Conservation (phyloP, 2,888 invertebrate species). For the Drosophila mimetica region DNA sequence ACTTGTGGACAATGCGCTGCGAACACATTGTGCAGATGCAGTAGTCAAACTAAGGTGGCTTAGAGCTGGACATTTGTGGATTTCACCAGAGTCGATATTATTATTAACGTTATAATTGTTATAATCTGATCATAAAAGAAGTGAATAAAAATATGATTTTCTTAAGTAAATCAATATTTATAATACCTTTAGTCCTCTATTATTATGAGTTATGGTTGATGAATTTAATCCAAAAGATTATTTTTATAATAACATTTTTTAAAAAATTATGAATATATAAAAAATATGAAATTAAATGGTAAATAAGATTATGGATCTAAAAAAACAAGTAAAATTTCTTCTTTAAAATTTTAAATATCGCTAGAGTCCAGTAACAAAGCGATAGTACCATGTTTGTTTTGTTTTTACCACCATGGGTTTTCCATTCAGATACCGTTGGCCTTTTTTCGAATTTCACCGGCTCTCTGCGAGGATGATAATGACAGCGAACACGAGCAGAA, state of each 20-base stretch:
- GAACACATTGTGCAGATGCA: conserved; percentile 59
- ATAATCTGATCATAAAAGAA: too few species aligned
- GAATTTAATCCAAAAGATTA: too few species aligned
- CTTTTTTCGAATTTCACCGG: conserved; percentile 16
- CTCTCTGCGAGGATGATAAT: conserved; percentile 63
- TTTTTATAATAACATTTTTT: too few species aligned
- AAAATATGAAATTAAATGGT: too few species aligned
- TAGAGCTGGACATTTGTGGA: conserved; percentile 36
- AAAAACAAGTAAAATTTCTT: too few species aligned
- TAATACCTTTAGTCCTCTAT: too few species aligned
- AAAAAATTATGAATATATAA: too few species aligned
- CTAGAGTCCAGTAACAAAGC: background rate
- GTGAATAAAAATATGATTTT: too few species aligned
- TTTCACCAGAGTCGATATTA: background rate
- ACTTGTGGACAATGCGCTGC: conserved; percentile 47
- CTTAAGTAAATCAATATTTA: too few species aligned
- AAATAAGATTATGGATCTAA: too few species aligned
- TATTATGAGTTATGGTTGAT: too few species aligned
- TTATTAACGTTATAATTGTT: background rate
- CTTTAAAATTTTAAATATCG: too few species aligned
- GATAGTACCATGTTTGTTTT: conserved; percentile 7
- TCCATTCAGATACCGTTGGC: conserved; percentile 10
- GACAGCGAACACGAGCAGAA: conserved; percentile 51
- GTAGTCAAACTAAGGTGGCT: conserved; percentile 62
- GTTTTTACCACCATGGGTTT: conserved; percentile 15